Evolutionary conservation across 2,888 invertebrate species (phyloP).

Genomic region (Erebia palarica): DNA sequence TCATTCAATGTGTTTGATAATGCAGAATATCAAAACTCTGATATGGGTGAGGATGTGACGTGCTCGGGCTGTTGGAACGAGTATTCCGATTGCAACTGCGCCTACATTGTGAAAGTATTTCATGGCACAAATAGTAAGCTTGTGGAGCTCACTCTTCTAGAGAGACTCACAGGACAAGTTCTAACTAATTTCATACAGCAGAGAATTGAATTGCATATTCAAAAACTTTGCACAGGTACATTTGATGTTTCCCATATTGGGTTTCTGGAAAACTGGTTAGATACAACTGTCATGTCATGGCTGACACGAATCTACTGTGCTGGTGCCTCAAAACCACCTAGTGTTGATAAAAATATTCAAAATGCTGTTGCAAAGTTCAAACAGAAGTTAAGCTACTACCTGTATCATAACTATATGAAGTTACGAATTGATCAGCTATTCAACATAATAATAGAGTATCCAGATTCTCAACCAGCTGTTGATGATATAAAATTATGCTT

Average conservation of each 20-base stretch:
- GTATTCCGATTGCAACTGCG: slow-evolving; percentile 81
- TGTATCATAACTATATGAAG: slow-evolving; percentile 94
- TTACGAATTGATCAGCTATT: slow-evolving; percentile 95
- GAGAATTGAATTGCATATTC: slow-evolving; percentile 92
- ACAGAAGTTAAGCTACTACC: slow-evolving; percentile 89
- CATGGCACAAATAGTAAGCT: slow-evolving; percentile 90
- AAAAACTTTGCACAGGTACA: slow-evolving; percentile 91
- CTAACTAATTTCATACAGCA: slow-evolving; percentile 92
- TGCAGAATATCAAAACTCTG: slow-evolving; percentile 70
- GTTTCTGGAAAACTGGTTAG: slow-evolving; percentile 93
- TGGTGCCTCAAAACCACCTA: slow-evolving; percentile 82
- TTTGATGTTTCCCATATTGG: slow-evolving; percentile 92
- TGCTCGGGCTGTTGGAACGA: slow-evolving; percentile 90
- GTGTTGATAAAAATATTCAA: slow-evolving; percentile 78
- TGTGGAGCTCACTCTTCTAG: slow-evolving; percentile 89
- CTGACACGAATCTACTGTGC: slow-evolving; percentile 90
- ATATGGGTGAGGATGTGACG: slow-evolving; percentile 82
- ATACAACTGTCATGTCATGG: slow-evolving; percentile 93
- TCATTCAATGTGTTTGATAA: slow-evolving; percentile 88
- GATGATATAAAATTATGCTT: slow-evolving; percentile 94
- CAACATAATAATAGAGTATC: slow-evolving; percentile 98
- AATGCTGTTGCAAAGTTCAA: slow-evolving; percentile 86
- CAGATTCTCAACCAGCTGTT: slow-evolving; percentile 96
- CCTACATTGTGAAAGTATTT: slow-evolving; percentile 86
- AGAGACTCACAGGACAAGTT: slow-evolving; percentile 92